Evolutionary conservation across 2,797 vertebrate species (phyloP).

Genomic region (Lacerta bilineata): DNA sequence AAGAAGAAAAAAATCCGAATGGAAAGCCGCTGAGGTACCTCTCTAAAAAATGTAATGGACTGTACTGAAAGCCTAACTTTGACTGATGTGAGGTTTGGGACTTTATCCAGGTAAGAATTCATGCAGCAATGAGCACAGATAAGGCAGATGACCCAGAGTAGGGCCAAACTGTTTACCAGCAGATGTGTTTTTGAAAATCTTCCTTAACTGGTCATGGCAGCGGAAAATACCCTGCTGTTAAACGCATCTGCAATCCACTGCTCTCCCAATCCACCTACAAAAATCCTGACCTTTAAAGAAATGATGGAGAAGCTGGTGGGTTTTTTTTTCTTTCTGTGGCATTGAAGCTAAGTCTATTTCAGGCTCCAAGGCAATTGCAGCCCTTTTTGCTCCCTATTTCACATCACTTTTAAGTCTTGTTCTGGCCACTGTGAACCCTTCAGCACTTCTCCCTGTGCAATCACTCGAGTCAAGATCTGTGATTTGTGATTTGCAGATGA

Average conservation of each 20-base stretch:
- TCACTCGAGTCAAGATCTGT: constrained; percentile 92
- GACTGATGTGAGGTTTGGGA: constrained; percentile 86
- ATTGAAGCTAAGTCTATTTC: constrained; percentile 90
- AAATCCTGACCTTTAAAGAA: constrained; percentile 98
- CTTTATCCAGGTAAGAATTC: constrained; percentile 90
- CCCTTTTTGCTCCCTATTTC: constrained; percentile 92
- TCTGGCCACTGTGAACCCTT: constrained; percentile 89
- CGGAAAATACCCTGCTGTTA: constrained; percentile 99
- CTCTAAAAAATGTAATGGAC: constrained; percentile 83
- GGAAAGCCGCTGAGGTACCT: constrained; percentile 73
- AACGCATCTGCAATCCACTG: constrained; percentile 91
- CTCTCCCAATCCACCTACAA: constrained; percentile 93
- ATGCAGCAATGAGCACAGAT: constrained; percentile 87
- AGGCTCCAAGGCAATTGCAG: constrained; percentile 91
- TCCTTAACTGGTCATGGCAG: constrained; percentile 98
- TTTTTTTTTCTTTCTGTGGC: constrained; percentile 78
- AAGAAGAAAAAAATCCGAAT: constrained; percentile 13
- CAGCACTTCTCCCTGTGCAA: constrained; percentile 93
- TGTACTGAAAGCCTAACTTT: constrained; percentile 82
- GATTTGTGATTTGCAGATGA: constrained; percentile 96
- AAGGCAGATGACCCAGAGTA: constrained; percentile 93
- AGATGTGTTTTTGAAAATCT: constrained; percentile 97
- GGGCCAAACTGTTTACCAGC: constrained; percentile 98
- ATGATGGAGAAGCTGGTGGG: constrained; percentile 91
- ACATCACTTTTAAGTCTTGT: constrained; percentile 93